Base-by-base conservation (phyloP, 2,113 vertebrate species). In the Tylochromis polylepis region DNA sequence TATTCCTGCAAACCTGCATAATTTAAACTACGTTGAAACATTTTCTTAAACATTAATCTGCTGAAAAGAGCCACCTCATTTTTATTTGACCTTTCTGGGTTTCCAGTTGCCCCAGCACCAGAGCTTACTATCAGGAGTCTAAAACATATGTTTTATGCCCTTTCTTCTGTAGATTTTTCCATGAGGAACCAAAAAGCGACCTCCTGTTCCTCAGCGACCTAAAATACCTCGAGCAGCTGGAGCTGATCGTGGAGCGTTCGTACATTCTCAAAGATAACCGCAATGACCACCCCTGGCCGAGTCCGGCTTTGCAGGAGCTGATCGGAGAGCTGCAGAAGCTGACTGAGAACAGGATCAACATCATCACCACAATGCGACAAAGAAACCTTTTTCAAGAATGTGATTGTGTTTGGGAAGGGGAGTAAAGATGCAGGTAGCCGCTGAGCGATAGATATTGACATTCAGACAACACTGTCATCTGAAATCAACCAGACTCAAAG, bases 181-280 rank as follows among this genome's bases (percentile, higher is more conserved):
- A 81, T 0, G 79, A 92, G 6, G 91, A 94, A 11, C 94, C 93
- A 3, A 91, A 95, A 84, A 94, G 93, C 2, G 93, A 95, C 83
- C 88, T 95, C 6, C 88, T 95, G 53, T 85, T 86, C 83, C 93
- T 95, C 67, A 82, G 89, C 56, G 87, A 88, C 11, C 87, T 95
- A 34, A 84, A 78, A 0, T 91, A 94, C 87, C 85, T 95, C 86
- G 86, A 87, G 82, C 89, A 77, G 8, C 84, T 95, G 89, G 94
- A 94, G 83, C 93, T 95, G 29, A 85, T 94, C 86, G 91, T 94
- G 85, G 93, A 95, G 79, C 89, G 91, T 34, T 93, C 89, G 1
- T 93, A 86, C 82, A 93, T 92, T 53, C 89, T 92, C 24, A 77
- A 91, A 4, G 90, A 90, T 10, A 87, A 91, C 51, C 72, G 88